Percentiles rank a stretch among this genome's conserved stretches.
Conservation (phyloP, 2,888 invertebrate genomes). For the Clostera curtula region DNA sequence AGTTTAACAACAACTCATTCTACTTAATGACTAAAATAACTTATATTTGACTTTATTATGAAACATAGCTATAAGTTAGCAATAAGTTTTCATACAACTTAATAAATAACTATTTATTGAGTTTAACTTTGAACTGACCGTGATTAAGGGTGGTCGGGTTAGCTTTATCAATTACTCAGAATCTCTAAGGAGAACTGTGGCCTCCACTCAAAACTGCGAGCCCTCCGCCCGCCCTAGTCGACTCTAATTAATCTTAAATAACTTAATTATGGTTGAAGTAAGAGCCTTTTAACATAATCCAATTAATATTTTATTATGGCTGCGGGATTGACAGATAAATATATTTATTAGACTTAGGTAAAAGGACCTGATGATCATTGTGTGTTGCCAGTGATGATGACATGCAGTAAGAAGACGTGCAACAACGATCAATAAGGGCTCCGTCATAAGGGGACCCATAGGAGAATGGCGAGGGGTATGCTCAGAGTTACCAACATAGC, state of each 20-base stretch:
- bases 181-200: constrained; percentile 34
- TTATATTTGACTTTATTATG: too few relatives aligned
- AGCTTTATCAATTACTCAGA: constrained; percentile 62
- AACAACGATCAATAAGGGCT: too few relatives aligned
- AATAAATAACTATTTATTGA: constrained; percentile 44
- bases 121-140: constrained; percentile 42
- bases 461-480: too few relatives aligned
- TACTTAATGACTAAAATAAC: too few relatives aligned
- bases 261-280: constrained; percentile 45
- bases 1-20: too few relatives aligned
- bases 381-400: too few relatives aligned
- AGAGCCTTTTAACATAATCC: constrained; percentile 25
- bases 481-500: too few relatives aligned
- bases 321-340: constrained; percentile 10
- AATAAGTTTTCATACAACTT: constrained; percentile 40
- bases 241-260: constrained; percentile 55
- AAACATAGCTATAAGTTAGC: constrained; percentile 16
- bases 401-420: too few relatives aligned
- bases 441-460: too few relatives aligned
- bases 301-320: constrained; percentile 21
- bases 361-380: too few relatives aligned
- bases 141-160: constrained; percentile 50
- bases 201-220: constrained; percentile 24
- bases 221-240: constrained; percentile 30
- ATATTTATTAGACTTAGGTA: too few relatives aligned